phyloP scores from a whole-genome alignment of 2,888 invertebrate genomes.

The Brenthis hecate region DNA sequence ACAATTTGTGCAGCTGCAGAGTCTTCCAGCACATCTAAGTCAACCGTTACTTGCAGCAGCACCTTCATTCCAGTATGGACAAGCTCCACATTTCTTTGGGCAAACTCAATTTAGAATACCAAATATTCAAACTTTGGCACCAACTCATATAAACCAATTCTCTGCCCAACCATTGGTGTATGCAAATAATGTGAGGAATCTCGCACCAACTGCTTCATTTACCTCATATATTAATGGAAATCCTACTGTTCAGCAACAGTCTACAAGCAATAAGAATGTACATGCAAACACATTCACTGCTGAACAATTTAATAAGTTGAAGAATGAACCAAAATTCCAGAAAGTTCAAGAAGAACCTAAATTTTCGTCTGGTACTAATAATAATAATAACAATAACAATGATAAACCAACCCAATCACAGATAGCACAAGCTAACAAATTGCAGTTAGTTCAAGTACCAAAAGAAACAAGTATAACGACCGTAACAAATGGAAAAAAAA shows the following conservation, averaged over 20 bases:
- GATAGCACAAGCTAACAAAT: constrained; percentile 48
- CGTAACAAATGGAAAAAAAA: constrained; percentile 64
- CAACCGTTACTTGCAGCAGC: constrained; percentile 64
- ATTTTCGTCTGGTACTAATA: constrained; percentile 18
- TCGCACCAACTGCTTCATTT: constrained; percentile 47
- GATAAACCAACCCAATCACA: constrained; percentile 42
- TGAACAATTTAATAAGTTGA: constrained; percentile 48
- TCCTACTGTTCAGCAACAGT: constrained; percentile 50
- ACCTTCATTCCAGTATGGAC: constrained; percentile 57
- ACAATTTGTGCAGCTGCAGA: constrained; percentile 69
- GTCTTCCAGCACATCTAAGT: constrained; percentile 67
- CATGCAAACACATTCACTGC: constrained; percentile 51
- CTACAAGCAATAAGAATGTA: constrained; percentile 55
- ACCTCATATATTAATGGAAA: constrained; percentile 43
- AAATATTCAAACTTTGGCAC: constrained; percentile 51
- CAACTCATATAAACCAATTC: constrained; percentile 50
- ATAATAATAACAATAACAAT: constrained; percentile 30
- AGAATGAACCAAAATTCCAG: constrained; percentile 52
- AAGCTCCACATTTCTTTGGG: constrained; percentile 57
- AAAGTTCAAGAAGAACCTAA: constrained; percentile 43
- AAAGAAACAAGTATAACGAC: constrained; percentile 54
- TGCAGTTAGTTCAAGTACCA: constrained; percentile 51
- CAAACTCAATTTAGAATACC: constrained; percentile 59
- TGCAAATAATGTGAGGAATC: constrained; percentile 52
- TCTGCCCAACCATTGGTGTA: constrained; percentile 55